Conservation (phyloP, 2,888 invertebrate species). For the Callyntrura guangdongensis region DNA sequence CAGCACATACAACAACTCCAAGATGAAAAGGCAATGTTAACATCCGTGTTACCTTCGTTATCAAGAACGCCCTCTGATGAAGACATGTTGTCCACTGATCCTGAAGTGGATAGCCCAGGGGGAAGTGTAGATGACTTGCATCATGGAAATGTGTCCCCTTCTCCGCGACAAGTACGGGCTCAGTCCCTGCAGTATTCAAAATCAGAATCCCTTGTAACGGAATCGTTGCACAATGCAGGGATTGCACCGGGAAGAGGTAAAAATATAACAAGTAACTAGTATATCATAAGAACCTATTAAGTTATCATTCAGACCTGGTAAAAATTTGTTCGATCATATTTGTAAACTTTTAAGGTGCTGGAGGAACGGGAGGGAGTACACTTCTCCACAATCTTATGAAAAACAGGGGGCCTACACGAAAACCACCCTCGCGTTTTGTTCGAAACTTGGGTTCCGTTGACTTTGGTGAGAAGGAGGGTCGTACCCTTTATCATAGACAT, state of each 20-base stretch:
- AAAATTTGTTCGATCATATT: background rate
- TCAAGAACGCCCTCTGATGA: slow-evolving; percentile 95
- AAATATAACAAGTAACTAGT: background rate
- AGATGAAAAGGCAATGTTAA: slow-evolving; percentile 91
- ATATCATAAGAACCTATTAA: background rate
- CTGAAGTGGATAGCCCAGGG: slow-evolving; percentile 90
- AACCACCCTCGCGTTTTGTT: slow-evolving; percentile 84
- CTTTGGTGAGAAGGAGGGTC: slow-evolving; percentile 83
- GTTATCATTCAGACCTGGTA: background rate
- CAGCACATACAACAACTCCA: slow-evolving; percentile 82
- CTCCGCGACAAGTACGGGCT: slow-evolving; percentile 80
- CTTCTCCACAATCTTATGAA: slow-evolving; percentile 82
- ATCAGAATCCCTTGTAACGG: slow-evolving; percentile 79
- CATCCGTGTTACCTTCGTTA: slow-evolving; percentile 92
- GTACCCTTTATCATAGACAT: slow-evolving; percentile 25
- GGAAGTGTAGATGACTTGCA: slow-evolving; percentile 88
- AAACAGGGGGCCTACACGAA: slow-evolving; percentile 83
- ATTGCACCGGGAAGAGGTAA: slow-evolving; percentile 43
- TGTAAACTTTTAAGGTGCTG: slow-evolving; percentile 37
- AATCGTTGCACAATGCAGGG: slow-evolving; percentile 64
- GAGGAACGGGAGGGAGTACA: slow-evolving; percentile 59
- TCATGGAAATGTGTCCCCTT: slow-evolving; percentile 77
- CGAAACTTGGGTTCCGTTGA: slow-evolving; percentile 83
- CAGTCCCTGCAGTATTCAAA: slow-evolving; percentile 83
- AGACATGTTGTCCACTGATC: slow-evolving; percentile 91